Conservation (phyloP, 2,113 vertebrate species). For the Tragelaphus strepsiceros region DNA sequence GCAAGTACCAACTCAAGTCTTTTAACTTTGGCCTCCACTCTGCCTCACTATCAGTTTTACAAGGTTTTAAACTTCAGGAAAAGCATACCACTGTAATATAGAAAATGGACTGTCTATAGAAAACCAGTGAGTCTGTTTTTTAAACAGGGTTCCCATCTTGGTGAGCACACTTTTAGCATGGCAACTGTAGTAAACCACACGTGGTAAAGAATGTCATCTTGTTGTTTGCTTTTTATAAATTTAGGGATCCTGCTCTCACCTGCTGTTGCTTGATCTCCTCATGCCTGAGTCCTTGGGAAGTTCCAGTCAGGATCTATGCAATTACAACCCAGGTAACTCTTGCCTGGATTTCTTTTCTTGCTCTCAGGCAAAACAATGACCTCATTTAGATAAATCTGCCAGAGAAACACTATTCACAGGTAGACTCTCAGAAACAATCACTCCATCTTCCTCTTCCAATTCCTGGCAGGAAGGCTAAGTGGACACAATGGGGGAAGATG, state of each 20-base stretch:
- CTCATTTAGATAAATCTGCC: neutral
- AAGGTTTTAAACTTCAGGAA: neutral
- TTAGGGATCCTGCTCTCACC: neutral
- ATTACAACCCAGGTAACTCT: neutral
- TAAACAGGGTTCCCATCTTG: neutral
- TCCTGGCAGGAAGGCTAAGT: neutral
- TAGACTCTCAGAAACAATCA: neutral
- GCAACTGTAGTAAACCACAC: neutral
- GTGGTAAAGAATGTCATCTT: neutral
- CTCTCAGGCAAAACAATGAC: neutral
- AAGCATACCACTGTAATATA: neutral
- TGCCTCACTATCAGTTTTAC: neutral
- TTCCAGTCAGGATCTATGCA: neutral
- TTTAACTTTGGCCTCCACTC: neutral
- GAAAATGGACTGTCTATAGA: neutral
- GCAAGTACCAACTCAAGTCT: neutral
- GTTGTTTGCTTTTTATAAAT: neutral
- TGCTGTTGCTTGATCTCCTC: neutral
- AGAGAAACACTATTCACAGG: neutral
- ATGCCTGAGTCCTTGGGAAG: neutral
- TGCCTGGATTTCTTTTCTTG: neutral
- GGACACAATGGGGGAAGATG: neutral
- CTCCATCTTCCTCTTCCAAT: conserved; percentile 30
- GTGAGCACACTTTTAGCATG: neutral
- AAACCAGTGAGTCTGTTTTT: neutral